These are phyloP conservation scores for Gryllus bimaculatus DNA, from an alignment of 1,140 invertebrate genomes.

Conservation along the genomic window DNA sequence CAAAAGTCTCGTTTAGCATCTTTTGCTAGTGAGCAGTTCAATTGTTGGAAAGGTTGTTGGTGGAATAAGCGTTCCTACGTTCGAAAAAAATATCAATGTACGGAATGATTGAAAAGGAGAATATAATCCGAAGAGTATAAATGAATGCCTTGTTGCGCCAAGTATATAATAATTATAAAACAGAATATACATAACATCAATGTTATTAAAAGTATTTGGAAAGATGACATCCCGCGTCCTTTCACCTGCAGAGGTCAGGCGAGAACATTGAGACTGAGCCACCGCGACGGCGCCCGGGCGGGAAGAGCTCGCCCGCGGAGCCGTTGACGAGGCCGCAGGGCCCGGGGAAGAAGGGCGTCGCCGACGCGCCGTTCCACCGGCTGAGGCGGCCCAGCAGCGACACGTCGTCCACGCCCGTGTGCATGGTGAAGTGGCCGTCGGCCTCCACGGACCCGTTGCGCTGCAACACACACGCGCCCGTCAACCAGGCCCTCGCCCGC, in stretches of 20 bases:
- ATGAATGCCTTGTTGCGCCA: no score
- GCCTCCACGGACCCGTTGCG: constrained; percentile 57
- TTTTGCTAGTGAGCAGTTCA: no score
- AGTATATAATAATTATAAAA: no score
- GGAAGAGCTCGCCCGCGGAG: constrained; percentile 34
- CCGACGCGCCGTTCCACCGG: constrained; percentile 43
- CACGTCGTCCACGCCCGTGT: constrained; percentile 54
- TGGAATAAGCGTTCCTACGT: no score
- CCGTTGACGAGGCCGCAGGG: constrained; percentile 30
- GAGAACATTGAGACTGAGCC: constrained; percentile 29
- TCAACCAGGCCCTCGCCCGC: constrained; percentile 8
- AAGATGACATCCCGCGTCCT: no score
- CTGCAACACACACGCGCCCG: constrained; percentile 31
- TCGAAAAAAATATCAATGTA: no score
- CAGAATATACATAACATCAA: no score
- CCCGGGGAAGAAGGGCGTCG: constrained; percentile 26
- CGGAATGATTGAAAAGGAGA: no score
- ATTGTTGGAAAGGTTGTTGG: no score
- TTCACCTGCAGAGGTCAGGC: constrained; percentile 30
- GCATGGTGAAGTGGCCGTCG: constrained; percentile 66
- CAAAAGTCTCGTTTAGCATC: no score
- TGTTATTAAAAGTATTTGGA: no score
- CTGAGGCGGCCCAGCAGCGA: constrained; percentile 50
- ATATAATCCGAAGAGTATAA: no score
- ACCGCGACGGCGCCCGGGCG: constrained; percentile 27